Evolutionary conservation across 2,113 vertebrate species (phyloP).

Genomic region (Crotophaga sulcirostris): DNA sequence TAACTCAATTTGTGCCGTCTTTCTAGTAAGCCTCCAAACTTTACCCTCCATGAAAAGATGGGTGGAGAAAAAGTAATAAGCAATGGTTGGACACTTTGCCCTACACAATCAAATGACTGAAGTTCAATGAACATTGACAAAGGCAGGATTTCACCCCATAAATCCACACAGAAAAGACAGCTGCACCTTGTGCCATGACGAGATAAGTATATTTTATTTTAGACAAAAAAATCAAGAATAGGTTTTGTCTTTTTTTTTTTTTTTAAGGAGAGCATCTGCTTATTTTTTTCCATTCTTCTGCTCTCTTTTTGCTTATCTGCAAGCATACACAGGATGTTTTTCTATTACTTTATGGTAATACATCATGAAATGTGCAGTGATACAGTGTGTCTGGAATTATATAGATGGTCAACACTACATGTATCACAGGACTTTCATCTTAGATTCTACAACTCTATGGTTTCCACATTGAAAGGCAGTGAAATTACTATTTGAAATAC

Average conservation of each 20-base stretch:
- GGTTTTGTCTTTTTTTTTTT: background rate
- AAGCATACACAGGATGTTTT: background rate
- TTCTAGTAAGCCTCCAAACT: background rate
- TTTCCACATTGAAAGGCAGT: background rate
- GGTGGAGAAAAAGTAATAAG: background rate
- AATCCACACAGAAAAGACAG: background rate
- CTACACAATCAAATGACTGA: background rate
- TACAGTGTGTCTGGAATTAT: background rate
- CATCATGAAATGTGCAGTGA: background rate
- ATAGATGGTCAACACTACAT: background rate
- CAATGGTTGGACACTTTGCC: background rate
- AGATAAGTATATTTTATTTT: background rate
- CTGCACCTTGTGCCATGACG: background rate
- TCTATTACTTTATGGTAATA: background rate
- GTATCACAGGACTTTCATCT: background rate
- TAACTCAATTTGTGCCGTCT: background rate
- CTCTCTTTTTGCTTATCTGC: background rate
- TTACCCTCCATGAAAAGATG: background rate
- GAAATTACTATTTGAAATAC: constrained; percentile 11
- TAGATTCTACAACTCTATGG: background rate
- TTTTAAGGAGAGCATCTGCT: background rate
- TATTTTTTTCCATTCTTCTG: background rate
- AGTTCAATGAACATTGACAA: background rate
- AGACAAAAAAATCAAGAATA: background rate
- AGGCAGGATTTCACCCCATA: background rate